Conservation (phyloP, 2,888 invertebrate species). For the Microctonus brassicae region DNA sequence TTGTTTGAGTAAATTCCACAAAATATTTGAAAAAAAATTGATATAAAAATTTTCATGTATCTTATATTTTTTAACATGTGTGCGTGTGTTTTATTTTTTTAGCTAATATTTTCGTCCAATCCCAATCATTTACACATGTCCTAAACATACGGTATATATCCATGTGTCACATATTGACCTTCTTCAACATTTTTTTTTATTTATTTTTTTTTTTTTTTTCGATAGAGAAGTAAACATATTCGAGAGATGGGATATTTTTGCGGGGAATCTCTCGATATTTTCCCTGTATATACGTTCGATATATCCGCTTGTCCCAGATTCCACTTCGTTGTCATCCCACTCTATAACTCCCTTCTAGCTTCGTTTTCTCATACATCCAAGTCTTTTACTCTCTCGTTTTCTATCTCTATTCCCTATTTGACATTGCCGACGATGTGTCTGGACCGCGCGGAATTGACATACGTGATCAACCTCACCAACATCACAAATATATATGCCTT, state of each 20-base stretch:
- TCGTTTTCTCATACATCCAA: background rate
- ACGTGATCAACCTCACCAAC: constrained; percentile 12
- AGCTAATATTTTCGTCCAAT: background rate
- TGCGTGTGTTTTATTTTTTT: background rate
- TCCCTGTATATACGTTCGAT: background rate
- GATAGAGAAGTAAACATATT: no score
- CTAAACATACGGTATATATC: constrained; percentile 14
- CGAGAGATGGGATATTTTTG: background rate
- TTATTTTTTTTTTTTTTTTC: background rate
- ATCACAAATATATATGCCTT: background rate
- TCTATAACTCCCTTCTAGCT: background rate
- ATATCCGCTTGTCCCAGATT: background rate
- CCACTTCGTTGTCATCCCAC: background rate
- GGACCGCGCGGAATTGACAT: constrained; percentile 19
- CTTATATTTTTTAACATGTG: background rate
- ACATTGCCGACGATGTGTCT: constrained; percentile 8
- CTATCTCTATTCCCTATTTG: background rate
- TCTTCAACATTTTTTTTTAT: background rate
- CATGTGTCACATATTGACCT: background rate
- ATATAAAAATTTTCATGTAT: no score
- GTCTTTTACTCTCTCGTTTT: no score
- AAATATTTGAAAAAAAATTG: no score
- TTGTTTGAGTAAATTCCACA: no score
- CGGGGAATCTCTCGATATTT: background rate
- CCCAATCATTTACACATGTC: background rate